Base-by-base conservation (phyloP, 1,140 invertebrate species). In the Spodoptera litura region DNA sequence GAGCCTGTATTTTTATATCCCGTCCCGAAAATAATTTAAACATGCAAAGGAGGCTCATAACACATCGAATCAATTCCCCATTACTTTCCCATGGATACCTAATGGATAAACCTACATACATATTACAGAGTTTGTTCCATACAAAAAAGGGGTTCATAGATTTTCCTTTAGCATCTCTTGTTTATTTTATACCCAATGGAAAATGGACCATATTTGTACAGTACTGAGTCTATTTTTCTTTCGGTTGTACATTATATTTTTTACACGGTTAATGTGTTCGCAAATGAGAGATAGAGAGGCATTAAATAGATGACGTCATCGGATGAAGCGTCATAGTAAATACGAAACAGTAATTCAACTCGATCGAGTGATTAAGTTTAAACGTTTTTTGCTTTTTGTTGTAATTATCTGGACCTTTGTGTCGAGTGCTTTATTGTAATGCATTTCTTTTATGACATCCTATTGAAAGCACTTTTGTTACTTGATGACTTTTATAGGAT, bases 1-100 rank as follows among this genome's bases (percentile, higher is more conserved):
- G 8, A 53, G 5, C 6, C 49, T 51, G 13, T 53, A 51, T 52
- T 68, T 68, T 61, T 25, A 27, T 61, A 51, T 31, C 12, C 20
- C 4, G 15, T 27, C 38, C 71, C 20, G 9, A 72, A 61, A 61
- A 62, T 75, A 75, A 75, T 75, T 64, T 49, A 75, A 75, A 62
- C 49, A 75, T 53, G 59, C 73, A 31, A 66, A 61, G 31, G 12
- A 61, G 58, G 73, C 58, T 64, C 49, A 75, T 75, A 75, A 53
- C 72, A 35, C 55, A 78, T 71, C 66, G 80, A 85, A 85, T 85
- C 80, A 85, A 87, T 85, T 80, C 81, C 78, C 61, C 82, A 84
- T 87, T 83, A 83, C 81, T 76, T 78, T 77, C 82, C 81, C 81
- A 84, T 85, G 84, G 79, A 73, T 79, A 35, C 82, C 68, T 83